A percentile compares a stretch with the other conserved stretches of the same genome.
phyloP scores from a whole-genome alignment of 2,797 vertebrate species.

The Cheirogaleus major region DNA sequence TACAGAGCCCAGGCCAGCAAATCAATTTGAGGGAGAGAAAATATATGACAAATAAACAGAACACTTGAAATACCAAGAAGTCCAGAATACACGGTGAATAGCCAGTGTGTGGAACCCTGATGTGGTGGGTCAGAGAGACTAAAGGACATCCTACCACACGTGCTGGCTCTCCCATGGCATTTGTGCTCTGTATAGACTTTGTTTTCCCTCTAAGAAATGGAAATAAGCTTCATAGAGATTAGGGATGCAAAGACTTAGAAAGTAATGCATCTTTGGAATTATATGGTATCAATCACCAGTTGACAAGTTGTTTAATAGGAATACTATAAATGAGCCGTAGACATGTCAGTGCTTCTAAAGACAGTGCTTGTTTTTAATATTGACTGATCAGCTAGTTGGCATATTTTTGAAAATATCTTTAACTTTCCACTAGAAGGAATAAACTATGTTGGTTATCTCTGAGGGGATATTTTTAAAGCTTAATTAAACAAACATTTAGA shows the following conservation, averaged over 20 bases:
- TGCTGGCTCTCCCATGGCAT: neutral
- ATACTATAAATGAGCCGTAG: neutral
- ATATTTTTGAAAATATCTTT: constrained; percentile 2
- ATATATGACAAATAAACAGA: neutral
- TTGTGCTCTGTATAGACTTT: neutral
- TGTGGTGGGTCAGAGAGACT: neutral
- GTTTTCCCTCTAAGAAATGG: neutral
- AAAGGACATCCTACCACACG: neutral
- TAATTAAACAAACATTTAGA: constrained; percentile 68
- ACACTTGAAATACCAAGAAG: neutral
- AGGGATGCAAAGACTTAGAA: neutral
- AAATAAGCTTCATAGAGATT: neutral
- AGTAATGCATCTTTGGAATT: neutral
- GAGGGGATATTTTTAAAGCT: constrained; percentile 57
- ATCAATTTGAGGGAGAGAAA: neutral
- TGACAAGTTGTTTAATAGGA: neutral
- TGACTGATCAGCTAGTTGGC: neutral
- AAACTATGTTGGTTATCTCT: constrained; percentile 56
- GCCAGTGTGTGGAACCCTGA: neutral
- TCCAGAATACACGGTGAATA: neutral
- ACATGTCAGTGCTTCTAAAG: neutral
- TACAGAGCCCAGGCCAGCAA: neutral
- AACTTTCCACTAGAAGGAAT: constrained; percentile 40
- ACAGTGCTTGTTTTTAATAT: neutral
- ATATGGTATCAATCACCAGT: neutral